Percentiles rank a stretch among this genome's conserved stretches.
These are phyloP conservation scores for Ia io DNA, from an alignment of 2,113 vertebrate species.

Conservation along the genomic window DNA sequence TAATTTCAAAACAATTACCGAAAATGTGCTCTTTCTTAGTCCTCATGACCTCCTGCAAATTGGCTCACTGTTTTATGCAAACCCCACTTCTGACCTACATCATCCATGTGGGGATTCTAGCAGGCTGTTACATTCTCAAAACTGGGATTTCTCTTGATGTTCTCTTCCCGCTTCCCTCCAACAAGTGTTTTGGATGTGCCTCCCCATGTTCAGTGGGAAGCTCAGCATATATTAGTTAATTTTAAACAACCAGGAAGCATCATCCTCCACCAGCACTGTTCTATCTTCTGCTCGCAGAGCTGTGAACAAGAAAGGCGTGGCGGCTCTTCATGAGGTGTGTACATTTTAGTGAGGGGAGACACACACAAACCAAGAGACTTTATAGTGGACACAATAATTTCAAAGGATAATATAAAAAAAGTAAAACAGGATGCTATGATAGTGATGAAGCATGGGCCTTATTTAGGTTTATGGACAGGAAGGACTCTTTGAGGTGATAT, in stretches of 20 bases:
- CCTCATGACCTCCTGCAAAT: background rate
- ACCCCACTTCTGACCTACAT: background rate
- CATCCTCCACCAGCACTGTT: background rate
- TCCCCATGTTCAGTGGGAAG: background rate
- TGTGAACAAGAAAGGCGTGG: background rate
- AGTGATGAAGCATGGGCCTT: background rate
- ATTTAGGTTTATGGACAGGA: background rate
- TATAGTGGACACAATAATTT: background rate
- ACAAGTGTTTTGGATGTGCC: background rate
- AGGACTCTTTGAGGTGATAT: background rate
- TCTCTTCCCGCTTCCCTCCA: background rate
- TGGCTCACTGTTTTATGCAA: background rate
- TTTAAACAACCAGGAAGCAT: background rate
- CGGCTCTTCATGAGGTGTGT: background rate
- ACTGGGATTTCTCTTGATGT: background rate
- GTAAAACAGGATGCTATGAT: background rate
- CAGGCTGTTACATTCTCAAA: background rate
- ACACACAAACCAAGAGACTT: background rate
- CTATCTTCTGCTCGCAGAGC: background rate
- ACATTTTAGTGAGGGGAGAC: background rate
- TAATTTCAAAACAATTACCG: slow-evolving; percentile 25
- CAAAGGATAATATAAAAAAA: background rate
- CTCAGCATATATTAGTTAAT: background rate
- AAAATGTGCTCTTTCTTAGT: background rate
- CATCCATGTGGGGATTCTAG: background rate